Percentiles rank a stretch among this genome's conserved stretches.
phyloP scores from a whole-genome alignment of 2,113 vertebrate species.

The Poeciliopsis turrubarensis region DNA sequence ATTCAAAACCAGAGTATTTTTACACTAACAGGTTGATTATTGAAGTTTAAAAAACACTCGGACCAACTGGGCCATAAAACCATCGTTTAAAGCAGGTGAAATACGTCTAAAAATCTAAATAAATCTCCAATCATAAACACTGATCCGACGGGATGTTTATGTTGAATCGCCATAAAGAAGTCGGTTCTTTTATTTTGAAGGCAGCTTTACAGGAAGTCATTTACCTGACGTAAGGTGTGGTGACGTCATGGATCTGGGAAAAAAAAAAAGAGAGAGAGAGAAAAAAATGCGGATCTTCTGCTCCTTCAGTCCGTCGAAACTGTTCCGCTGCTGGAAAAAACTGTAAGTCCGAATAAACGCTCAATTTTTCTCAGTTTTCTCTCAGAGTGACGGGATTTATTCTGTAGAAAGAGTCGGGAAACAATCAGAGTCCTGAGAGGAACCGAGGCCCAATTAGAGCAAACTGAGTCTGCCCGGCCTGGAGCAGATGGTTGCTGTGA shows the following conservation, averaged over 20 bases:
- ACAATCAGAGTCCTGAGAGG: not conserved
- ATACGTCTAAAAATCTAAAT: not conserved
- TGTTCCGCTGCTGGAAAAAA: conserved; percentile 9
- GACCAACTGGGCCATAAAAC: not conserved
- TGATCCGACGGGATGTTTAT: too few species aligned
- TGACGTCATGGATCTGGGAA: conserved; percentile 3
- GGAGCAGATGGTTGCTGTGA: not conserved
- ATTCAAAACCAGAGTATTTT: not conserved
- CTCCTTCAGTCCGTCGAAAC: not conserved
- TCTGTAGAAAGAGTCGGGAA: not conserved
- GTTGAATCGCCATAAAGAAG: not conserved
- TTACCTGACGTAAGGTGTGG: not conserved
- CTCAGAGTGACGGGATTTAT: not conserved
- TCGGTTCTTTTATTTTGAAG: conserved; percentile 48
- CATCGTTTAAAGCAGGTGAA: not conserved
- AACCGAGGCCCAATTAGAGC: not conserved
- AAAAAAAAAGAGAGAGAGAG: not conserved
- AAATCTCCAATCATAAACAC: too few species aligned
- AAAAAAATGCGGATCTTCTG: conserved; percentile 9
- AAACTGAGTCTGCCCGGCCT: not conserved
- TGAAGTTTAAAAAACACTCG: not conserved
- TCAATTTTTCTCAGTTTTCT: not conserved
- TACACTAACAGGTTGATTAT: not conserved
- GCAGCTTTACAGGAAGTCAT: conserved; percentile 10
- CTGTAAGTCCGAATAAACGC: conserved; percentile 22